Evolutionary conservation across 1,140 invertebrate species (phyloP).

Genomic region (Papilio aristodemus): DNA sequence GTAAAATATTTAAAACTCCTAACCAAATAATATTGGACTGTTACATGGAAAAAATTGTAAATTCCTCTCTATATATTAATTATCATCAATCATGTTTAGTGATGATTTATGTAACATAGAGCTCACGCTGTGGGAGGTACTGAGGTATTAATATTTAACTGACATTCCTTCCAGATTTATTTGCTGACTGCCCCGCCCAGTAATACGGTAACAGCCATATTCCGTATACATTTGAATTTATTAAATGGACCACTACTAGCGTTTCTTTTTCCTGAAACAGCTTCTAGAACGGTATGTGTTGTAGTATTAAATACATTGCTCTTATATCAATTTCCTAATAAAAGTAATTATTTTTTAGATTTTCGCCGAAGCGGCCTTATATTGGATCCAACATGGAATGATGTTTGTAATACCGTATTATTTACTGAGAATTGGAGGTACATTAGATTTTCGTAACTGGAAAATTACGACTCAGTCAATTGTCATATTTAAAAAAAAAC

Average conservation of each 20-base stretch:
- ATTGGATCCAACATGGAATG: conserved; percentile 96
- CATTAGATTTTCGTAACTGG: conserved; percentile 45
- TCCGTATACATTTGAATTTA: conserved; percentile 94
- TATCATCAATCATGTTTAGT: too few relatives aligned
- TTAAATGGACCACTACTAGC: conserved; percentile 95
- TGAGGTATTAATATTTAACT: conserved; percentile 16
- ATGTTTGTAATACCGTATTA: conserved; percentile 97
- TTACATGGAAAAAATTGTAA: too few relatives aligned
- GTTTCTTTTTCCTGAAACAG: conserved; percentile 94
- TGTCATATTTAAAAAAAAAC: neutral
- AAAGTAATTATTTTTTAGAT: conserved; percentile 87
- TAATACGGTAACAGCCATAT: conserved; percentile 88
- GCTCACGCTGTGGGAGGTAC: neutral
- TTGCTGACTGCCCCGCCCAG: conserved; percentile 91
- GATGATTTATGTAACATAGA: too few relatives aligned
- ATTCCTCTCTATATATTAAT: too few relatives aligned
- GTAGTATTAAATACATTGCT: conserved; percentile 29
- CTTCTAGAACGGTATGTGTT: conserved; percentile 90
- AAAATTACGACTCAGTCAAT: neutral
- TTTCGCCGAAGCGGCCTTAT: conserved; percentile 93
- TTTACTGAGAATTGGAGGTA: conserved; percentile 92
- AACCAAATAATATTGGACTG: too few relatives aligned
- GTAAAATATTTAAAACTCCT: too few relatives aligned
- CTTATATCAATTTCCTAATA: neutral
- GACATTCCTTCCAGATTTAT: conserved; percentile 87